phyloP scores from a whole-genome alignment of 2,888 invertebrate genomes.

The Sialis fuliginosa region DNA sequence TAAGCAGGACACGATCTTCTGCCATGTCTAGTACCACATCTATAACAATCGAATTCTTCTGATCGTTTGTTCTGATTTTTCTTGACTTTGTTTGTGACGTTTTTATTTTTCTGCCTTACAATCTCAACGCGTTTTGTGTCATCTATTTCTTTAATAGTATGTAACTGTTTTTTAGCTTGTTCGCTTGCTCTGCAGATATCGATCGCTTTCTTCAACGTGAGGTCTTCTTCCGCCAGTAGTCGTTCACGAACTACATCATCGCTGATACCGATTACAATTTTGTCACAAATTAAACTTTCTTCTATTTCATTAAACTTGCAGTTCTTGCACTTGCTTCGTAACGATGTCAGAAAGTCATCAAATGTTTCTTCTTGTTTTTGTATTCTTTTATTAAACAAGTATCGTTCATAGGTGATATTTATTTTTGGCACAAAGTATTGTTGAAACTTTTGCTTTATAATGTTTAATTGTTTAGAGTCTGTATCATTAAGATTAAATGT shows the following conservation, averaged over 20 bases:
- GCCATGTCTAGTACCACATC: no score
- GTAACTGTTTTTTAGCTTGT: conserved; percentile 10
- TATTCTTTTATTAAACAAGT: conserved; percentile 12
- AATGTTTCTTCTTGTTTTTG: conserved; percentile 15
- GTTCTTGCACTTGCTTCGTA: conserved; percentile 12
- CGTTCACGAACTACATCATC: conserved; percentile 11
- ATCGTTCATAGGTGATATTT: no score
- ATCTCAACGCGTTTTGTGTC: background rate
- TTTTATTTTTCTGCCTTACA: background rate
- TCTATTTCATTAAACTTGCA: conserved; percentile 13
- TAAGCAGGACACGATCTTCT: conserved; percentile 7
- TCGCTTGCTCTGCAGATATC: conserved; percentile 11
- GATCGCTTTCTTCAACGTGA: conserved; percentile 11
- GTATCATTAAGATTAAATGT: conserved; percentile 7
- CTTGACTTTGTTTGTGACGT: conserved; percentile 1
- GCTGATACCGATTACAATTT: conserved; percentile 12
- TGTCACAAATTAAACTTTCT: conserved; percentile 13
- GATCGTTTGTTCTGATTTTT: no score
- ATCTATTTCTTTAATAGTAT: conserved; percentile 4
- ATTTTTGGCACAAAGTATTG: no score
- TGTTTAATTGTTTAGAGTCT: no score
- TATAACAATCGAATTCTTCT: no score
- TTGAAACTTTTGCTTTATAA: no score
- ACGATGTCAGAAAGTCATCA: conserved; percentile 14
- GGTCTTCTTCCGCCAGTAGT: conserved; percentile 10